phyloP scores from a whole-genome alignment of 2,797 vertebrate genomes.

The Molothrus aeneus region DNA sequence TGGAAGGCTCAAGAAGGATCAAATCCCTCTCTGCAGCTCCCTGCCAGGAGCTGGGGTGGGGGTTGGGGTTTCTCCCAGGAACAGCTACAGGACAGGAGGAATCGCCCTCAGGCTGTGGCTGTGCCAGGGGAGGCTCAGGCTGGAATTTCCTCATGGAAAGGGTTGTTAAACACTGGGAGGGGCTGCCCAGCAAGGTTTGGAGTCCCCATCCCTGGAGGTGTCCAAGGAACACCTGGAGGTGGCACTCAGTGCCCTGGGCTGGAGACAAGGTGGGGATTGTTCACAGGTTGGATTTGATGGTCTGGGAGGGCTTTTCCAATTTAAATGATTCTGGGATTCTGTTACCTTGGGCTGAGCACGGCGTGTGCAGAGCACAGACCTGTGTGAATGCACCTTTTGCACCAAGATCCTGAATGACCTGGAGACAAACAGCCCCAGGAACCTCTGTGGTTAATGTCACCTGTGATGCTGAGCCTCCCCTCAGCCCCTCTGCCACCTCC shows the following conservation, averaged over 20 bases:
- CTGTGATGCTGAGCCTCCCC: not conserved
- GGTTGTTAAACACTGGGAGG: not conserved
- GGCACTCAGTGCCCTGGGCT: not conserved
- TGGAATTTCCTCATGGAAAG: not conserved
- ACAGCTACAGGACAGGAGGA: not conserved
- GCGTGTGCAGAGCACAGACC: accelerated
- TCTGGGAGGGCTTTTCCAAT: not conserved
- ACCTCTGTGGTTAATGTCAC: accelerated
- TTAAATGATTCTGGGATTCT: not conserved
- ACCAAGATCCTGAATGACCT: not conserved
- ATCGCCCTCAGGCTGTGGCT: accelerated
- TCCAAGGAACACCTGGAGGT: not conserved
- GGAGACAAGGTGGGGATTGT: not conserved
- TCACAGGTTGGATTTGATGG: not conserved
- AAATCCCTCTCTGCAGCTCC: not conserved
- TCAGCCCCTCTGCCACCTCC: not conserved
- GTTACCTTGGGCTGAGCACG: not conserved
- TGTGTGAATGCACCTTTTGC: not conserved
- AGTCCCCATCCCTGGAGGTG: not conserved
- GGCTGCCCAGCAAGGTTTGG: not conserved
- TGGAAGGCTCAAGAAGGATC: not conserved
- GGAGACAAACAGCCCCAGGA: not conserved
- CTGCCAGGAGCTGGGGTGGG: not conserved
- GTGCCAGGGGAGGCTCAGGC: not conserved
- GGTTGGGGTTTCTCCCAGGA: not conserved